A percentile compares a stretch with the other conserved stretches of the same genome.
Conservation (phyloP, 2,888 invertebrate genomes). For the Rhyacophila evoluta region DNA sequence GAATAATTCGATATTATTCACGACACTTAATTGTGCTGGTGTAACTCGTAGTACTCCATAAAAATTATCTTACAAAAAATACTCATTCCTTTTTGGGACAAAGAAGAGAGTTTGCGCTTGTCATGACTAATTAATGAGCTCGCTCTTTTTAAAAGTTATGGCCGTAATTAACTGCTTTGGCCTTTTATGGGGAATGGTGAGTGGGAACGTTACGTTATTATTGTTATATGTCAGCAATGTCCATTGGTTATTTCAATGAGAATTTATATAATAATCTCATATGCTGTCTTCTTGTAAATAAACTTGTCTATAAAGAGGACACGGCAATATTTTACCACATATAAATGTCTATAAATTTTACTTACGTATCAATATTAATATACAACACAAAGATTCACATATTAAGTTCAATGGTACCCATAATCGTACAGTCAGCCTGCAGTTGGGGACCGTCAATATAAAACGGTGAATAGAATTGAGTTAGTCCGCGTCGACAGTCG, state of each 20-base stretch:
- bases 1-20: background rate
- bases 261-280: background rate
- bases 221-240: background rate
- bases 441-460: too few species aligned
- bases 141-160: conserved; percentile 16
- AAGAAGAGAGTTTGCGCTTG: conserved; percentile 1
- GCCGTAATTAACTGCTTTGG: background rate
- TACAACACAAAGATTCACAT: too few species aligned
- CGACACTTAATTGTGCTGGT: background rate
- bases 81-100: conserved; percentile 6
- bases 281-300: background rate
- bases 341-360: too few species aligned
- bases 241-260: background rate
- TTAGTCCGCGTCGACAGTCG: too few species aligned
- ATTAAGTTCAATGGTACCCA: too few species aligned
- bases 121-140: conserved; percentile 20
- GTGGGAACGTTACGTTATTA: background rate
- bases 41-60: background rate
- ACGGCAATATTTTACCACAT: too few species aligned
- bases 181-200: background rate
- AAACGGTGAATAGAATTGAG: too few species aligned
- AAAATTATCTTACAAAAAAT: conserved; percentile 3
- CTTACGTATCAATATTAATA: too few species aligned
- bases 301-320: too few species aligned
- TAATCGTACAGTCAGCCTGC: too few species aligned